Percentiles rank a stretch among this genome's conserved stretches.
These are phyloP conservation scores for Rhinoptilus africanus DNA, from an alignment of 2,113 vertebrate species.

Conservation along the genomic window DNA sequence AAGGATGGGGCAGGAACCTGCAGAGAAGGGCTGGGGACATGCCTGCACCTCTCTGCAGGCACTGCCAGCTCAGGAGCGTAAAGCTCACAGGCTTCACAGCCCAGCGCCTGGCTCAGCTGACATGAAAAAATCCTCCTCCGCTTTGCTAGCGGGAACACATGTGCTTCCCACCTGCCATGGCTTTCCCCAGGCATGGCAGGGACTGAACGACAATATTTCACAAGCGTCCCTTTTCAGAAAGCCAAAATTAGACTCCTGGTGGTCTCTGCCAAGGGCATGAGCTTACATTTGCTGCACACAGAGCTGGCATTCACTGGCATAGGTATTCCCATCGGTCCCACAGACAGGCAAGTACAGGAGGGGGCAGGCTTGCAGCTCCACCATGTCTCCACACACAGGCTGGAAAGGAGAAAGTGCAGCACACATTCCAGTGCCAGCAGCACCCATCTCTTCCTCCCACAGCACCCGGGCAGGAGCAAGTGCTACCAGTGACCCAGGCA, in stretches of 20 bases:
- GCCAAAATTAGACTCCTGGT: neutral
- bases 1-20: neutral
- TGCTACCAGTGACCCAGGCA: accelerated
- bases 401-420: neutral
- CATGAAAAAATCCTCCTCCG: neutral
- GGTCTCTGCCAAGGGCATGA: neutral
- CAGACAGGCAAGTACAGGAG: slow-evolving; percentile 78
- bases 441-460: neutral
- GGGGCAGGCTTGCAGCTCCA: slow-evolving; percentile 63
- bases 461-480: neutral
- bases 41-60: neutral
- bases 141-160: neutral
- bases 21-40: neutral
- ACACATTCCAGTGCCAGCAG: neutral
- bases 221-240: neutral
- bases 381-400: neutral
- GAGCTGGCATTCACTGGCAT: slow-evolving; percentile 80
- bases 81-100: neutral
- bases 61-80: neutral
- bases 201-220: neutral
- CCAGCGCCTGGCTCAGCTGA: neutral
- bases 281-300: slow-evolving; percentile 64
- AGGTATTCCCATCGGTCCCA: slow-evolving; percentile 79
- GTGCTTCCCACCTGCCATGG: neutral
- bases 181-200: neutral